These are phyloP conservation scores for Leptinotarsa rubiginosa DNA, from an alignment of 2,888 invertebrate genomes.

Conservation along the genomic window DNA sequence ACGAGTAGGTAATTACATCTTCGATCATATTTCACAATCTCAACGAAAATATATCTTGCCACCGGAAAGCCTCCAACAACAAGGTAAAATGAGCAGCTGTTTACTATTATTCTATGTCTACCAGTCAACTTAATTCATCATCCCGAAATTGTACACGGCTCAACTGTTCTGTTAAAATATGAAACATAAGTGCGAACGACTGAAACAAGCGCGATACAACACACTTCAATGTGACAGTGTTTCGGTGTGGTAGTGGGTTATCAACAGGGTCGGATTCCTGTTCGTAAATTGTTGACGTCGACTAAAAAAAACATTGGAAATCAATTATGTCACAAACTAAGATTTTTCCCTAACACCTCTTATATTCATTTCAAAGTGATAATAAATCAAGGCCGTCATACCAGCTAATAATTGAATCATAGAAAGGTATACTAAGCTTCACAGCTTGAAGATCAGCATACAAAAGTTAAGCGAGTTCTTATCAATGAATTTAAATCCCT, in stretches of 20 bases:
- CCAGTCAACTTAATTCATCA: slow-evolving; percentile 56
- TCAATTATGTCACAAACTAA: no score
- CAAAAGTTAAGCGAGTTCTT: no score
- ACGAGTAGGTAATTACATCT: background rate
- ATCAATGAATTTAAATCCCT: no score
- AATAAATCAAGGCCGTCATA: no score
- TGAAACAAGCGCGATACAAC: slow-evolving; percentile 55
- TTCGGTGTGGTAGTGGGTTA: slow-evolving; percentile 37
- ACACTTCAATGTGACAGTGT: slow-evolving; percentile 57
- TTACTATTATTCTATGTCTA: slow-evolving; percentile 57
- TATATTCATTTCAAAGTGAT: no score
- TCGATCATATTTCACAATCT: slow-evolving; percentile 21
- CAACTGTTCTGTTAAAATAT: slow-evolving; percentile 62
- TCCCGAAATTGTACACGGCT: slow-evolving; percentile 53
- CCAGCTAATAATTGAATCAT: no score
- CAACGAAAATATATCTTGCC: slow-evolving; percentile 12
- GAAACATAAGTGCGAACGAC: slow-evolving; percentile 61
- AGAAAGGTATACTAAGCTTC: no score
- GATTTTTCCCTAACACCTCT: no score
- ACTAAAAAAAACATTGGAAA: no score
- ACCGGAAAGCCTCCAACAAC: slow-evolving; percentile 47
- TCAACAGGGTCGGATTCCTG: slow-evolving; percentile 28
- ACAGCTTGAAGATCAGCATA: no score
- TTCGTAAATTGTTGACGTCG: no score
- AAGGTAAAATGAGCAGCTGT: slow-evolving; percentile 55